phyloP scores from a whole-genome alignment of 2,797 vertebrate species.

The Myotis planiceps region DNA sequence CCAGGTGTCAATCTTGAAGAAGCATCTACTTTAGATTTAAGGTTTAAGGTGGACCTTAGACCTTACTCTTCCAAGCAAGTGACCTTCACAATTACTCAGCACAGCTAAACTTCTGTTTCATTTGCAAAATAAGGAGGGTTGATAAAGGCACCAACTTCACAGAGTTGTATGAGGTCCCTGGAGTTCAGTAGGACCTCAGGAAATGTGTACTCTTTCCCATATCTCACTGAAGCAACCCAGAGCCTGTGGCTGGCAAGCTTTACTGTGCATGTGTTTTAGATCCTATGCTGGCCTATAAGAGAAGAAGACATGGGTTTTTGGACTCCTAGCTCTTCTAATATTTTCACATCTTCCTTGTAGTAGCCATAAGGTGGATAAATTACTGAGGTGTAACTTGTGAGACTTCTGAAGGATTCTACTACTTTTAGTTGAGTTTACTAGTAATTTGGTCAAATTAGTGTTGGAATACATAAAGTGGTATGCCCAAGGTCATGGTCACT shows the following conservation, averaged over 20 bases:
- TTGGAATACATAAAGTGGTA: neutral
- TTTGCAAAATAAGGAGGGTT: neutral
- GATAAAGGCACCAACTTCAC: neutral
- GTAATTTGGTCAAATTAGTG: neutral
- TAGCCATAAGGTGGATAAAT: neutral
- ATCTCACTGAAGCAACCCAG: neutral
- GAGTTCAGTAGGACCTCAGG: neutral
- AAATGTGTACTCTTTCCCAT: neutral
- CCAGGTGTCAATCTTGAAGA: neutral
- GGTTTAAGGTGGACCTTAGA: neutral
- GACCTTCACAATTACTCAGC: neutral
- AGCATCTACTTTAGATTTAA: neutral
- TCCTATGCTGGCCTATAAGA: neutral
- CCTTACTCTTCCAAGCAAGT: neutral
- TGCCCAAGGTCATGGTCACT: neutral
- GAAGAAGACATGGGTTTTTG: neutral
- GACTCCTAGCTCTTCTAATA: neutral
- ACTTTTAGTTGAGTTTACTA: neutral
- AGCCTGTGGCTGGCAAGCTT: neutral
- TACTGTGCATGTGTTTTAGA: neutral
- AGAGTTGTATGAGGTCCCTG: neutral
- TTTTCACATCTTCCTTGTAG: neutral
- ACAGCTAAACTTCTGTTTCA: neutral
- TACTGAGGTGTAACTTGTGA: neutral
- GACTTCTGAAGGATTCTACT: neutral